Percentiles rank a stretch among this genome's conserved stretches.
Evolutionary conservation across 2,888 invertebrate genomes (phyloP).

Genomic region (Myathropa florea): DNA sequence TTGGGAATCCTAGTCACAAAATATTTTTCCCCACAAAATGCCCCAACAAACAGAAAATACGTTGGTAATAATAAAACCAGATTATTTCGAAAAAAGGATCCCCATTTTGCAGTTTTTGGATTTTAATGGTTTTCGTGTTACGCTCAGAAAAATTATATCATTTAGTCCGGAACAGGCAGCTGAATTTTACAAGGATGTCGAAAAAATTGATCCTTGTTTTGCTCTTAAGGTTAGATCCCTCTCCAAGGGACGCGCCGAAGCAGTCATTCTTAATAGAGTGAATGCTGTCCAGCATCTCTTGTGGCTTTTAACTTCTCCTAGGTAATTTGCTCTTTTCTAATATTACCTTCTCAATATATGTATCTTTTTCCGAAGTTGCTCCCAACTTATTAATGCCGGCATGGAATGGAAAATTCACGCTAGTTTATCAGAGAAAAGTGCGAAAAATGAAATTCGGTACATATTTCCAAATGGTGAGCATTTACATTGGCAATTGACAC

Average conservation of each 20-base stretch:
- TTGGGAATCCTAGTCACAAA: background rate
- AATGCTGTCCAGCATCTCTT: conserved; percentile 37
- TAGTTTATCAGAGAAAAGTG: conserved; percentile 10
- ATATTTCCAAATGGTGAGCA: conserved; percentile 52
- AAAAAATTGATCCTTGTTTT: conserved; percentile 21
- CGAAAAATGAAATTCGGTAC: conserved; percentile 39
- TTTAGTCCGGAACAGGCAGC: conserved; percentile 52
- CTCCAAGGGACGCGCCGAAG: conserved; percentile 40
- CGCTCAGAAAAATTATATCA: conserved; percentile 7
- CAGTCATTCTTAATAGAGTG: conserved; percentile 31
- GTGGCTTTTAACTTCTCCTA: background rate
- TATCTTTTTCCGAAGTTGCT: background rate
- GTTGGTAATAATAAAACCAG: conserved; percentile 35
- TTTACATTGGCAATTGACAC: background rate
- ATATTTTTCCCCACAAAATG: conserved; percentile 18
- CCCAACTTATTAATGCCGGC: background rate
- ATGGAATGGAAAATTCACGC: conserved; percentile 38
- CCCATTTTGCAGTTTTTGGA: conserved; percentile 11
- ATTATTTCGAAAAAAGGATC: background rate
- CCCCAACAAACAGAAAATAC: conserved; percentile 7
- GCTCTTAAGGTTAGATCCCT: conserved; percentile 42
- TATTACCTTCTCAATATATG: no score
- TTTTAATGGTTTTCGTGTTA: conserved; percentile 38
- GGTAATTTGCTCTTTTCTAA: background rate
- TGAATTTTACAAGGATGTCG: conserved; percentile 51